phyloP scores from a whole-genome alignment of 2,113 vertebrate species.

The Hiodon alosoides region DNA sequence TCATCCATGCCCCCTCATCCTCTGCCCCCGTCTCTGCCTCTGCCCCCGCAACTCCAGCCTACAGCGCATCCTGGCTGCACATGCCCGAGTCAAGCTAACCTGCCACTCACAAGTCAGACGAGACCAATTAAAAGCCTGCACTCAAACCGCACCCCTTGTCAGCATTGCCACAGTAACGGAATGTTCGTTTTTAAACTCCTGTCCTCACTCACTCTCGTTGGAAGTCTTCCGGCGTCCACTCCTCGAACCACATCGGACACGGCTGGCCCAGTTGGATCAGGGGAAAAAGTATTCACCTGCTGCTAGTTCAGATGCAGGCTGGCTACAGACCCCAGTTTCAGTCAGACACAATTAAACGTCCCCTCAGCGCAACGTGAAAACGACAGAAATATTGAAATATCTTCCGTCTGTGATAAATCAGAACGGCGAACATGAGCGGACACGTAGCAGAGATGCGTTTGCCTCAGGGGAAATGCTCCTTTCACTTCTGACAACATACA shows the following conservation, averaged over 20 bases:
- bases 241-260: background rate
- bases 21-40: too few relatives aligned
- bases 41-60: background rate
- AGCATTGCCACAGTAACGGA: background rate
- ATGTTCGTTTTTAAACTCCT: background rate
- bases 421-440: constrained; percentile 45
- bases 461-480: constrained; percentile 30
- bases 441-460: constrained; percentile 45
- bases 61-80: background rate
- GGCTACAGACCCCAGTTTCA: background rate
- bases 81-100: background rate
- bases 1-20: background rate
- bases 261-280: background rate
- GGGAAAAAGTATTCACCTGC: background rate
- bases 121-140: constrained; percentile 6
- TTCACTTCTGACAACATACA: constrained; percentile 39
- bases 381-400: constrained; percentile 58
- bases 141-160: background rate
- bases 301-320: background rate
- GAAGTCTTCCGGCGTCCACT: background rate
- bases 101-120: constrained; percentile 2
- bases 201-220: background rate
- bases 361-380: constrained; percentile 14
- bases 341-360: background rate
- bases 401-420: constrained; percentile 47